These are phyloP conservation scores for Dromiciops gliroides DNA, from an alignment of 2,113 vertebrate species.

Conservation along the genomic window DNA sequence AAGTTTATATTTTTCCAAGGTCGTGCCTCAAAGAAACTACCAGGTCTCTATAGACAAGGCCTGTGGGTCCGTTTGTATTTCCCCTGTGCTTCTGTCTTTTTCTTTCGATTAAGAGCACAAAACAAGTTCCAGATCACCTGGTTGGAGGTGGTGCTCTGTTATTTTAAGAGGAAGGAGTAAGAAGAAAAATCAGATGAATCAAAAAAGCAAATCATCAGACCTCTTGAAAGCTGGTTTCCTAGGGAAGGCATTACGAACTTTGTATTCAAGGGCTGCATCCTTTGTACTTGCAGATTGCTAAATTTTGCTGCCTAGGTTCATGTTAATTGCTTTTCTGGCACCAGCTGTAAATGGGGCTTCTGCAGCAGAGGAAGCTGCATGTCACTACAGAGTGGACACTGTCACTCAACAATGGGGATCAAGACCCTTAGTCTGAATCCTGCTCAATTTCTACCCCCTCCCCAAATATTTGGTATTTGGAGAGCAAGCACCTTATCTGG, in stretches of 20 bases:
- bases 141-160: neutral
- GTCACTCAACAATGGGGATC: neutral
- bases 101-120: neutral
- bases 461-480: neutral
- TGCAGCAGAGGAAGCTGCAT: neutral
- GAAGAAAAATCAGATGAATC: neutral
- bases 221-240: neutral
- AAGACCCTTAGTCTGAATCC: neutral
- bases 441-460: neutral
- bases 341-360: neutral
- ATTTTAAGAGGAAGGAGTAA: neutral
- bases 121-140: neutral
- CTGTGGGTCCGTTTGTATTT: neutral
- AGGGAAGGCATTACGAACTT: neutral
- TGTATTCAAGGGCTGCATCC: neutral
- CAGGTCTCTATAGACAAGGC: fast-evolving
- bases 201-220: neutral
- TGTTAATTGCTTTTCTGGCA: neutral
- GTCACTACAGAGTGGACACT: neutral
- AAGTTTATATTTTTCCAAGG: neutral
- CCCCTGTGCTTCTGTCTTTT: neutral
- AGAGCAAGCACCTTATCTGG: neutral
- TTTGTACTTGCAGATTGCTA: neutral
- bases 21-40: neutral
- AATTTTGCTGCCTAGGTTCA: neutral